Base-by-base conservation (phyloP, 2,797 vertebrate species). In the Tamandua tetradactyla region DNA sequence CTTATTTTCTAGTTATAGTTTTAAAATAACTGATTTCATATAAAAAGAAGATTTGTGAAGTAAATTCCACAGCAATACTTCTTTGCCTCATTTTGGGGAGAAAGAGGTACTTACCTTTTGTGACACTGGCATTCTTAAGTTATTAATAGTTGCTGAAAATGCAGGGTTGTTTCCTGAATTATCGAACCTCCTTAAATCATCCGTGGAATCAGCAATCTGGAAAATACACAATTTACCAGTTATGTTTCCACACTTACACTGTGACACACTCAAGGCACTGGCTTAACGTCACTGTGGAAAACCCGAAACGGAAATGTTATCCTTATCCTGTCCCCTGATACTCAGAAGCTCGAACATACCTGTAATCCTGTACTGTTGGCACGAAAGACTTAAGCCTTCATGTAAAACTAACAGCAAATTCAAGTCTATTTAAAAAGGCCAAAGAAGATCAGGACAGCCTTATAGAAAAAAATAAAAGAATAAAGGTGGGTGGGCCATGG, bases 191-290 rank as follows among this genome's bases (percentile, higher is more conserved):
- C 99, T 97, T 97, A 99, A 89, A 96, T 99, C 98, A 94, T 99
- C 98, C 97, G 99, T 99, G 97, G 98, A 98, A 95, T 98, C 98
- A 94, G 98, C 98, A 96, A 99, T 99, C 99, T 99, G 97, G 71
- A 97, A 97, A 85, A 96, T 5, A 95, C 0, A 80, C 1, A 42
- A 7, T 13, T 52, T 49, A 52, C 20, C 64, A 68, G 71, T 66
- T 14, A 40, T 23, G 4, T 49, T 37, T 68, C 55, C 44, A 35
- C n/a, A 71, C 82, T 32, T 32, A 42, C 5, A 44, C 18, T 9
- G 42, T 8, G 13, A 30, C 32, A 68, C 4, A 35, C 47, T 40
- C n/a, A 52, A 35, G 76, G 55, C 27, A 81, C 9, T 52, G 57
- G 55, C 4, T 37, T 27, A 27, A 62, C 20, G 49, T n/a, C 62